These are phyloP conservation scores for Psilopsiagon aymara DNA, from an alignment of 2,113 vertebrate genomes.

Conservation along the genomic window DNA sequence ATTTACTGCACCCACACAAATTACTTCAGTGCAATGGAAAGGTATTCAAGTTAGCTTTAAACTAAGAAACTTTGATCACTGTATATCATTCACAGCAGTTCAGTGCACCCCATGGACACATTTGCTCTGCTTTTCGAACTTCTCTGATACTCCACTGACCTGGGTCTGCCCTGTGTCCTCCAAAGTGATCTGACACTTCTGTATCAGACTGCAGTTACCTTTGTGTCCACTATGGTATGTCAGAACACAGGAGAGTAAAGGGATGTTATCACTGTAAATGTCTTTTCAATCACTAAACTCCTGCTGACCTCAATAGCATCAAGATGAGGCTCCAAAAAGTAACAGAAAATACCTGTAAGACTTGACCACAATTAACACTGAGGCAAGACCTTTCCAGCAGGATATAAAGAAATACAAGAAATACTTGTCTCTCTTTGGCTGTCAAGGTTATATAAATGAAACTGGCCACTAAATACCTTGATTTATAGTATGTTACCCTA, in stretches of 20 bases:
- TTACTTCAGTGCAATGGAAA: neutral
- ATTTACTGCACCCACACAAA: neutral
- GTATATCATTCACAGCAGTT: neutral
- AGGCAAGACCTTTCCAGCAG: neutral
- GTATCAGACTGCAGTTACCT: neutral
- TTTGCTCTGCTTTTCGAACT: neutral
- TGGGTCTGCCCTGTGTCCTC: neutral
- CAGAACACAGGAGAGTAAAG: neutral
- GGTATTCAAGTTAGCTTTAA: neutral
- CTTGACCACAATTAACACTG: neutral
- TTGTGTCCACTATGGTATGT: neutral
- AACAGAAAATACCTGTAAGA: neutral
- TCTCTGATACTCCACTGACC: neutral
- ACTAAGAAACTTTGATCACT: neutral
- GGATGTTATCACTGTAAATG: neutral
- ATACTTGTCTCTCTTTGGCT: neutral
- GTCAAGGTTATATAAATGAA: neutral
- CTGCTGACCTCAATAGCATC: neutral
- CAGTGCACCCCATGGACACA: neutral
- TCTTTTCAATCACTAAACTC: slow-evolving; percentile 15
- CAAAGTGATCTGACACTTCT: neutral
- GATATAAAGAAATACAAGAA: neutral
- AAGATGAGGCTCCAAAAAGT: neutral
- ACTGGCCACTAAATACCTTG: neutral
- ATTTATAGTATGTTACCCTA: neutral